phyloP scores from a whole-genome alignment of 2,113 vertebrate species.

The Pitta sordida region DNA sequence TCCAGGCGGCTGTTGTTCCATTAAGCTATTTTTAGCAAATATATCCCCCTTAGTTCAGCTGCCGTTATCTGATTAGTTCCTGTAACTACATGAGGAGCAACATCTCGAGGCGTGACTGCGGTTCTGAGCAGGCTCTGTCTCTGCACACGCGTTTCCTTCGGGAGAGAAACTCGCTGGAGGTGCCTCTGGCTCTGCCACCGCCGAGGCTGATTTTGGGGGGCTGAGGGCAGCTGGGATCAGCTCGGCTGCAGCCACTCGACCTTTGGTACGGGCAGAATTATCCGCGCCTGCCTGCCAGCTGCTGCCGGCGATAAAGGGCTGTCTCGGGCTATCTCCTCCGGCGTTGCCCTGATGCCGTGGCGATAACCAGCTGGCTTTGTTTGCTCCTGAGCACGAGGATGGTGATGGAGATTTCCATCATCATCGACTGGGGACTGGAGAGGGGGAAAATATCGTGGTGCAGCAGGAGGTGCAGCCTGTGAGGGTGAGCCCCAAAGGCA shows the following conservation, averaged over 20 bases:
- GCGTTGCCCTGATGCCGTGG: not conserved
- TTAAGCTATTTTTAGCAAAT: slow-evolving; percentile 47
- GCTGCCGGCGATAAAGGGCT: not conserved
- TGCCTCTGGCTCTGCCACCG: not conserved
- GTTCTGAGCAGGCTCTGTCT: slow-evolving; percentile 17
- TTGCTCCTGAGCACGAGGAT: not conserved
- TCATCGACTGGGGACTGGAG: rapidly evolving
- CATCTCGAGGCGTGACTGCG: slow-evolving; percentile 29
- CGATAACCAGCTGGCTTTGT: slow-evolving; percentile 43
- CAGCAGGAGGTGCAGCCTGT: rapidly evolving
- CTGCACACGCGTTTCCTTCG: not conserved
- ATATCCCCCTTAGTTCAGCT: slow-evolving; percentile 33
- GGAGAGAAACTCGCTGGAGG: not conserved
- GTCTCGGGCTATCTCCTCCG: not conserved
- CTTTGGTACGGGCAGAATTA: not conserved
- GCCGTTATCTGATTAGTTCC: slow-evolving; percentile 53
- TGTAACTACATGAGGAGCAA: slow-evolving; percentile 37
- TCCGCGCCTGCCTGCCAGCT: not conserved
- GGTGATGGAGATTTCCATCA: not conserved
- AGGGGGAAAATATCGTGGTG: not conserved
- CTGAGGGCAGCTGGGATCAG: rapidly evolving
- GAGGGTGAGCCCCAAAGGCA: rapidly evolving
- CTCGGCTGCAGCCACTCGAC: not conserved
- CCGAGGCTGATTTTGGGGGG: rapidly evolving
- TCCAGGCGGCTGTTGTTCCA: slow-evolving; percentile 21